Conservation (phyloP, 2,113 vertebrate genomes). For the Thunnus maccoyii region DNA sequence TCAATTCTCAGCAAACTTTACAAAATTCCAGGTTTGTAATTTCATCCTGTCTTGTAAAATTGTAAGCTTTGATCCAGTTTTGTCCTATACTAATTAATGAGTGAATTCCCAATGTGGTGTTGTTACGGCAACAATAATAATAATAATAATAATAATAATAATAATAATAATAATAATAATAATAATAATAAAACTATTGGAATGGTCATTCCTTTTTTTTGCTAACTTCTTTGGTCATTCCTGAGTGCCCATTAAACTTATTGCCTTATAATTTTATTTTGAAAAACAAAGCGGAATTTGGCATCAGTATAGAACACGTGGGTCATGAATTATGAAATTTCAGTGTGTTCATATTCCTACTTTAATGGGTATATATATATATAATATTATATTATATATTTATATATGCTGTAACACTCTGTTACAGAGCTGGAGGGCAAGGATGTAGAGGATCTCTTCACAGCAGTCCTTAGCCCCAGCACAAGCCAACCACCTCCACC, state of each 20-base stretch:
- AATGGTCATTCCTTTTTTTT: no score
- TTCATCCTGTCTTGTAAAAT: not conserved
- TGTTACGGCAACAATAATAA: no score
- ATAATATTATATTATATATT: not conserved
- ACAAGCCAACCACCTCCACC: slow-evolving; percentile 85
- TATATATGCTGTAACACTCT: not conserved
- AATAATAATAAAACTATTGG: no score
- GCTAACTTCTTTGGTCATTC: no score
- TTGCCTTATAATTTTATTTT: no score
- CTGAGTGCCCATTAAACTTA: no score
- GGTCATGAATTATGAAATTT: not conserved
- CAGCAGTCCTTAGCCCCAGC: slow-evolving; percentile 94
- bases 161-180: no score
- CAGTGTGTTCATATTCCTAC: not conserved
- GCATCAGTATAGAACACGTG: not conserved
- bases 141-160: no score
- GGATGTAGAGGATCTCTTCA: slow-evolving; percentile 97
- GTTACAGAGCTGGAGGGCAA: slow-evolving; percentile 94
- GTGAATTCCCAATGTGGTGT: not conserved
- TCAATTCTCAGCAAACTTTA: slow-evolving; percentile 97
- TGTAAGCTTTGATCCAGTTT: not conserved
- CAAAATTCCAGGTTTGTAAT: slow-evolving; percentile 95
- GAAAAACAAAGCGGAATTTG: no score
- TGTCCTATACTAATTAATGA: not conserved
- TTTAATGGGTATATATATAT: not conserved